These are phyloP conservation scores for Noturus placidus DNA, from an alignment of 2,113 vertebrate genomes.

Conservation along the genomic window DNA sequence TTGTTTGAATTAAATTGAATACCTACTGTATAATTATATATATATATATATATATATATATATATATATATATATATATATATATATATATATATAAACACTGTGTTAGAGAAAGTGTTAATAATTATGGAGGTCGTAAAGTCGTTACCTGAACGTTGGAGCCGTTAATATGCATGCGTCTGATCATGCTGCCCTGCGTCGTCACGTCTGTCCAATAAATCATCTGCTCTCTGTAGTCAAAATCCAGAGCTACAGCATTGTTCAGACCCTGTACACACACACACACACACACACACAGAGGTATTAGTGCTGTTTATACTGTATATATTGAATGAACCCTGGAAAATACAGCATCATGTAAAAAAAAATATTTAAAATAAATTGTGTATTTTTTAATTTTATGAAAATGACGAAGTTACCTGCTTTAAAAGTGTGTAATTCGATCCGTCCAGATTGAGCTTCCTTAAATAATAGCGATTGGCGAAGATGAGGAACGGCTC, in stretches of 20 bases:
- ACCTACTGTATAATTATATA: background rate
- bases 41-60: background rate
- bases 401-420: slow-evolving; percentile 66
- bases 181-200: slow-evolving; percentile 98
- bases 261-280: slow-evolving; percentile 85
- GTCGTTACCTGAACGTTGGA: slow-evolving; percentile 85
- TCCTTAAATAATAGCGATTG: slow-evolving; percentile 95
- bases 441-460: slow-evolving; percentile 90
- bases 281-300: slow-evolving; percentile 13
- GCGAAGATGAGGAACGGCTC: slow-evolving; percentile 96
- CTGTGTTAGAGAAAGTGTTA: background rate
- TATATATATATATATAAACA: background rate
- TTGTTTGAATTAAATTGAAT: background rate
- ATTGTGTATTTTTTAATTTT: background rate
- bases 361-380: background rate
- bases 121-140: background rate
- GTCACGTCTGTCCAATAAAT: slow-evolving; percentile 98
- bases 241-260: slow-evolving; percentile 93
- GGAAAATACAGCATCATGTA: background rate
- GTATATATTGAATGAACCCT: background rate
- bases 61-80: background rate
- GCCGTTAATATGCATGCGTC: slow-evolving; percentile 94
- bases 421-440: slow-evolving; percentile 98
- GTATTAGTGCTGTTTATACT: background rate
- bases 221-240: slow-evolving; percentile 92